Conservation (phyloP, 2,888 invertebrate genomes). For the Euzophera pinguis region DNA sequence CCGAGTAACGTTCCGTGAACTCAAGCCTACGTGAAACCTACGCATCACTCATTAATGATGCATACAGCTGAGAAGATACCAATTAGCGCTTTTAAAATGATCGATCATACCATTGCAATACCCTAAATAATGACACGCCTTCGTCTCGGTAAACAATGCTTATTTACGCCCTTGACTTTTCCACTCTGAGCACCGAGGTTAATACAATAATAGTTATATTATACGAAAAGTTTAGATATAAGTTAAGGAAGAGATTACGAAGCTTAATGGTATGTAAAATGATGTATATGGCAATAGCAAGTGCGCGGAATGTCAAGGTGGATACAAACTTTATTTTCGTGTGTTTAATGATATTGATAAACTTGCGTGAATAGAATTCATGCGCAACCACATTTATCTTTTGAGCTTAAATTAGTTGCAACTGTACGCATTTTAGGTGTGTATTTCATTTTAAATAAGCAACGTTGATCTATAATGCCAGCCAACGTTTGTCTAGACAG, state of each 20-base stretch:
- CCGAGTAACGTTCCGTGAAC: constrained; percentile 18
- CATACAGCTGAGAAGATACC: constrained; percentile 31
- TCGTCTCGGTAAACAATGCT: constrained; percentile 50
- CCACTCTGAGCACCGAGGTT: constrained; percentile 47
- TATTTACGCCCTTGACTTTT: constrained; percentile 61
- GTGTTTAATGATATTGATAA: not conserved
- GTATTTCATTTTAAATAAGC: no score
- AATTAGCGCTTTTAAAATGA: constrained; percentile 42
- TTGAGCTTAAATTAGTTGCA: no score
- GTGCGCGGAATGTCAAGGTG: constrained; percentile 8
- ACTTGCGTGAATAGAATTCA: no score
- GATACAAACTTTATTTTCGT: not conserved
- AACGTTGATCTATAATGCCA: not conserved
- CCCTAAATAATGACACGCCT: constrained; percentile 24
- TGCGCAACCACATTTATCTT: no score
- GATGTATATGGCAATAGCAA: constrained; percentile 7
- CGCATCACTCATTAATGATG: constrained; percentile 21
- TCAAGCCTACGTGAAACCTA: constrained; percentile 24
- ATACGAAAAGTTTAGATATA: constrained; percentile 35
- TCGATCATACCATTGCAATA: constrained; percentile 24
- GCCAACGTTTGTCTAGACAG: not conserved
- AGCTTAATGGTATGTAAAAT: constrained; percentile 22
- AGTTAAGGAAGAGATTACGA: constrained; percentile 42
- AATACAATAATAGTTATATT: constrained; percentile 43
- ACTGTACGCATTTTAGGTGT: no score